Evolutionary conservation across 2,888 invertebrate species (phyloP).

Genomic region (Ophioninae sp.): DNA sequence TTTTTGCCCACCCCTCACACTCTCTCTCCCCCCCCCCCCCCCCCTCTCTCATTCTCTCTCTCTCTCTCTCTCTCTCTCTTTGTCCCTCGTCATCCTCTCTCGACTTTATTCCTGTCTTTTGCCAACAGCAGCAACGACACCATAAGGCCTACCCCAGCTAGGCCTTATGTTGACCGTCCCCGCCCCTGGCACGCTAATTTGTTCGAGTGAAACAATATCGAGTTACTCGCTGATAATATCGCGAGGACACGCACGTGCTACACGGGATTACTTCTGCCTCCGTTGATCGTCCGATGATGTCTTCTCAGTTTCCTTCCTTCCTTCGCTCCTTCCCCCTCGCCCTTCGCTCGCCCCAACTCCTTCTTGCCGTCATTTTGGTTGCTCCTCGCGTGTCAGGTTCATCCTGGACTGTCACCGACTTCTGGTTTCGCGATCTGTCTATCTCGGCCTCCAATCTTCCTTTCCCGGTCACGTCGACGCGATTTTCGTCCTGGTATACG

Average conservation of each 20-base stretch:
- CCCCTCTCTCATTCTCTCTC: not conserved
- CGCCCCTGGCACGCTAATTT: conserved; percentile 77
- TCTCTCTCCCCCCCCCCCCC: not conserved
- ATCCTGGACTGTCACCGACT: conserved; percentile 10
- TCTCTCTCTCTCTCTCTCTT: not conserved
- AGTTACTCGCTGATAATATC: conserved; percentile 78
- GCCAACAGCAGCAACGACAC: conserved; percentile 40
- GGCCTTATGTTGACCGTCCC: conserved; percentile 39
- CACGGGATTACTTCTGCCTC: conserved; percentile 54
- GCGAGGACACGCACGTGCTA: conserved; percentile 76
- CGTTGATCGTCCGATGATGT: conserved; percentile 46
- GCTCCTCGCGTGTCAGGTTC: conserved; percentile 1
- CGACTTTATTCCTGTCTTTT: not conserved
- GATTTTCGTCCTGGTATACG: not conserved
- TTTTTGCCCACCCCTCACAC: conserved; percentile 15
- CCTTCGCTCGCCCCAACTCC: not conserved
- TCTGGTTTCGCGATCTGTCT: conserved; percentile 16
- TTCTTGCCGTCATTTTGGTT: conserved; percentile 1
- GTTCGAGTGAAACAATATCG: conserved; percentile 80
- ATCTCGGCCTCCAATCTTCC: not conserved
- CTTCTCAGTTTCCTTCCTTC: conserved; percentile 42
- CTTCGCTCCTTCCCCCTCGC: not conserved
- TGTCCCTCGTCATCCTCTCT: not conserved
- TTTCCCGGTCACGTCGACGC: conserved; percentile 5
- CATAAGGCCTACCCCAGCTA: conserved; percentile 47